Evolutionary conservation across 1,140 invertebrate genomes (phyloP).

Genomic region (Scylla paramamosain): DNA sequence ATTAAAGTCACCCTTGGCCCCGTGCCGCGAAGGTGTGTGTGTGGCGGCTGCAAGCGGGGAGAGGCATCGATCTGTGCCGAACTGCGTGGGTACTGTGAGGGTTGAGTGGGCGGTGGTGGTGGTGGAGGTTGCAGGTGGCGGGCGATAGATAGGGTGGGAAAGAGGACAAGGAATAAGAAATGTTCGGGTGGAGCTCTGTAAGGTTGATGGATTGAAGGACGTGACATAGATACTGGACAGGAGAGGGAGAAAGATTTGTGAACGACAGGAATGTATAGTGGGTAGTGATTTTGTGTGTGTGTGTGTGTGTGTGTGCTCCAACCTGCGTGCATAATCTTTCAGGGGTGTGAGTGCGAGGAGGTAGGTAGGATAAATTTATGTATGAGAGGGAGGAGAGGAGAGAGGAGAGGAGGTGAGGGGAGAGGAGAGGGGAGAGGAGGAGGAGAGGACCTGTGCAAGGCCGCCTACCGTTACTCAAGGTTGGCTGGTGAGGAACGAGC

Average conservation of each 20-base stretch:
- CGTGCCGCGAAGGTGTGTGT: background rate
- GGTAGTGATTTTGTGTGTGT: background rate
- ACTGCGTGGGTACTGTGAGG: background rate
- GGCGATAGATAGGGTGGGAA: background rate
- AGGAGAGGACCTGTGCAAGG: conserved; percentile 9
- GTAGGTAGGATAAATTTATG: background rate
- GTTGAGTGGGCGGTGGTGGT: background rate
- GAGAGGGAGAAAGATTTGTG: background rate
- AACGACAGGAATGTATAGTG: background rate
- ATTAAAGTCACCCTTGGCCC: conserved; percentile 1
- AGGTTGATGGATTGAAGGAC: background rate
- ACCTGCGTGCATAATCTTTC: background rate
- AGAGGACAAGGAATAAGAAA: background rate
- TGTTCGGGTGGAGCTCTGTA: background rate
- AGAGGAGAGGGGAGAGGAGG: background rate
- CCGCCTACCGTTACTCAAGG: background rate
- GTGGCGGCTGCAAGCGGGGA: background rate
- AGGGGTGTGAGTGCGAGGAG: background rate
- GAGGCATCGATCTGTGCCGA: background rate
- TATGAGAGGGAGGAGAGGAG: background rate
- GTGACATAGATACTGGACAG: background rate
- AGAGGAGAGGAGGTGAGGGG: background rate
- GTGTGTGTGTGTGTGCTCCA: no score
- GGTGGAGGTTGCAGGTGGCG: background rate
- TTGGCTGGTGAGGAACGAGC: conserved; percentile 18